These are phyloP conservation scores for Exocentrus adspersus DNA, from an alignment of 2,888 invertebrate species.

Conservation along the genomic window DNA sequence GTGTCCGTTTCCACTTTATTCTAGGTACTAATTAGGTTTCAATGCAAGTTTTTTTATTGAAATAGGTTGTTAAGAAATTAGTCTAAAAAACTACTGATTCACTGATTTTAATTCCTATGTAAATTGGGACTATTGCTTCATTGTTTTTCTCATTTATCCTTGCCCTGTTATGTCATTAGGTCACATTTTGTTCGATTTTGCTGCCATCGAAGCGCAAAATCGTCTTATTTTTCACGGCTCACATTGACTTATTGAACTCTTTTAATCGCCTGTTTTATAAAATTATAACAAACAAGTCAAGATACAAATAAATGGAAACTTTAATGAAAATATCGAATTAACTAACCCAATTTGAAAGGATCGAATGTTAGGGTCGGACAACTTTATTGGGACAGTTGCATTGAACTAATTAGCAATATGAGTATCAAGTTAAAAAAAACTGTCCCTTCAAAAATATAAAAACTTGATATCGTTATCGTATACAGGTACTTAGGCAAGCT, in stretches of 20 bases:
- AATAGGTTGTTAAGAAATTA: too few relatives aligned
- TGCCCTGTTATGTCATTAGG: neutral
- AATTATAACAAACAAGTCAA: constrained; percentile 14
- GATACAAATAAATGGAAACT: constrained; percentile 35
- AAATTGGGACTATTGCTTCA: neutral
- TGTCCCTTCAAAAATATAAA: too few relatives aligned
- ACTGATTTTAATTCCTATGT: too few relatives aligned
- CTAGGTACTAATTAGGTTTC: too few relatives aligned
- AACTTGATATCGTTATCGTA: too few relatives aligned
- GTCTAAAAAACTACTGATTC: too few relatives aligned
- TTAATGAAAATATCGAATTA: constrained; percentile 33
- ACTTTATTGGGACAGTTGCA: too few relatives aligned
- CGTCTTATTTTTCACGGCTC: neutral
- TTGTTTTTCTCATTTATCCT: neutral
- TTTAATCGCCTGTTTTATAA: constrained; percentile 7
- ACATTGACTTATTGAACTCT: constrained; percentile 37
- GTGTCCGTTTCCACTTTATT: too few relatives aligned
- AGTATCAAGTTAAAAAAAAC: too few relatives aligned
- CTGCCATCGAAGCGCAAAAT: neutral
- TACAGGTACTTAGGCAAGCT: too few relatives aligned
- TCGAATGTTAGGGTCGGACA: too few relatives aligned
- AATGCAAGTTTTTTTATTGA: too few relatives aligned
- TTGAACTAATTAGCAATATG: constrained; percentile 39
- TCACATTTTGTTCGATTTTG: neutral
- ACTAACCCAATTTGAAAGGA: constrained; percentile 22